Percentiles rank a stretch among this genome's conserved stretches.
Evolutionary conservation across 2,888 invertebrate species (phyloP).

Genomic region (Sisyra nigra): DNA sequence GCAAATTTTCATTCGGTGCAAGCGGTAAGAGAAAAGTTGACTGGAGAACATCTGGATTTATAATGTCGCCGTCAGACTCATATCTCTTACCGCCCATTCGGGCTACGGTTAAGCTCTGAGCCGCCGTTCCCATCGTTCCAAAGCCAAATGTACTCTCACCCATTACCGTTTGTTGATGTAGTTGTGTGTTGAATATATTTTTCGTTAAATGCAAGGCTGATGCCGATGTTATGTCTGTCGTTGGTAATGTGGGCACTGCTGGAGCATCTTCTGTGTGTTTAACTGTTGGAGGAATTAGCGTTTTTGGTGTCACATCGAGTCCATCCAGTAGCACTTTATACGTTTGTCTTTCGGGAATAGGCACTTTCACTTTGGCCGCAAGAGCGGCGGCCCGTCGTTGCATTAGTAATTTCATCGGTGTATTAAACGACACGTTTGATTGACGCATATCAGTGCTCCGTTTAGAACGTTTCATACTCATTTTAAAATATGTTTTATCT

Average conservation of each 20-base stretch:
- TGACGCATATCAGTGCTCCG: no score
- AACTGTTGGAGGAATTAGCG: constrained; percentile 22
- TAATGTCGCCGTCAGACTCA: background rate
- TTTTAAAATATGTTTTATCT: no score
- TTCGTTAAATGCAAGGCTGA: background rate
- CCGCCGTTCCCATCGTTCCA: background rate
- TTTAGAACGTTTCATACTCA: no score
- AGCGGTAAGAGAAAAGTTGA: constrained; percentile 3
- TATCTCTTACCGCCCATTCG: background rate
- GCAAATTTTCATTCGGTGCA: constrained; percentile 22
- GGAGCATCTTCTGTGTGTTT: constrained; percentile 22
- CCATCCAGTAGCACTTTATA: constrained; percentile 18
- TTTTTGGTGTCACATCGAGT: constrained; percentile 28
- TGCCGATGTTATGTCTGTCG: constrained; percentile 2
- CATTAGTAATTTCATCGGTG: no score
- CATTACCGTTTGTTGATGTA: constrained; percentile 11
- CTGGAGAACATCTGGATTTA: constrained; percentile 5
- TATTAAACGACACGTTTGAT: no score
- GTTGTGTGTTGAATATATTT: constrained; percentile 10
- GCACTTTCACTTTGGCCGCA: background rate
- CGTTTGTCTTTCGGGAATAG: background rate
- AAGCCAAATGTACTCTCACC: constrained; percentile 9
- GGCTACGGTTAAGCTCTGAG: no score
- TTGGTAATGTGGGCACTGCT: background rate
- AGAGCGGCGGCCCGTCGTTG: background rate